Base-by-base conservation (phyloP, 2,113 vertebrate species). In the Zeus faber region DNA sequence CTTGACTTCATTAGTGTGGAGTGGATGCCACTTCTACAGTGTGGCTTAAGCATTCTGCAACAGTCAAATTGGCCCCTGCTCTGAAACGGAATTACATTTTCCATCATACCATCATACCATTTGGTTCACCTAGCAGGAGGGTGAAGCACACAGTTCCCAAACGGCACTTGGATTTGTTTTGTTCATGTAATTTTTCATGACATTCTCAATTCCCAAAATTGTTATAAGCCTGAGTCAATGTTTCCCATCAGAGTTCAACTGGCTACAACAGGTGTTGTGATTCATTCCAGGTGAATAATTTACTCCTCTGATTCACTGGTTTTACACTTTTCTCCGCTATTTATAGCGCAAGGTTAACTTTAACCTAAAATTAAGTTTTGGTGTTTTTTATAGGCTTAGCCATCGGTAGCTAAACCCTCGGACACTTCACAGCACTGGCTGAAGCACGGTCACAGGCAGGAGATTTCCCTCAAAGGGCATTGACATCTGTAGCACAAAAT, bases 401-500 rank as follows among this genome's bases (percentile, higher is more conserved):
- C 14, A 16, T 53, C 29, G 18, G 5, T 64, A 65, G 67, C 68
- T 45, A 62, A 67, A 59, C 35, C 20, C 29, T 43, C 29, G 31
- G 53, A 54, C 44, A 54, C 53, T 55, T 70, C 57, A 48, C 22
- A 74, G 52, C 49, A 49, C 63, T 48, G 52, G 49, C 62, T 46
- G 50, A 53, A 67, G 39, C 60, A 59, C 46, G 62, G 58, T 77
- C 66, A 74, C 74, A 66, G 64, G 70, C 55, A 31, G 39, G 41
- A 51, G 53, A 63, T 54, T 57, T 71, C 58, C 64, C 70, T 79
- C 60, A 61, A 70, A 81, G 62, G 62, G 54, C 67, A 70, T 60
- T 72, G 73, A 82, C 70, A 72, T 74, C 70, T 72, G 60, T 55
- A 63, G 62, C 62, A 49, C 35, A 29, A 82, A 74, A 82, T 67